A percentile compares a stretch with the other conserved stretches of the same genome.
phyloP scores from a whole-genome alignment of 2,113 vertebrate species.

The Gnathochromis pfefferi region DNA sequence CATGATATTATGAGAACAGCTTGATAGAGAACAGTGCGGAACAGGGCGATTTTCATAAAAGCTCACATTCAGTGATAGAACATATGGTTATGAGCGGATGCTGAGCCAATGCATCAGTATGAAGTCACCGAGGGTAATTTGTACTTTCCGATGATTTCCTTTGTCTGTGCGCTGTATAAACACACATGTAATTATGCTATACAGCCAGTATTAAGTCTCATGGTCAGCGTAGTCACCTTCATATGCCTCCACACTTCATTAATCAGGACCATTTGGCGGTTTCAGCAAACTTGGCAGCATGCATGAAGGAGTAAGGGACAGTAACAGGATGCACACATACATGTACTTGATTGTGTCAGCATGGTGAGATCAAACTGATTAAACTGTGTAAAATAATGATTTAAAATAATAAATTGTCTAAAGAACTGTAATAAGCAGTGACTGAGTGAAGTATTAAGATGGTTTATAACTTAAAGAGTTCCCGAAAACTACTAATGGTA shows the following conservation, averaged over 20 bases:
- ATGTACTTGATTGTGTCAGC: background rate
- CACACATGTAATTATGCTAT: constrained; percentile 22
- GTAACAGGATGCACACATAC: background rate
- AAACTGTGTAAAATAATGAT: background rate
- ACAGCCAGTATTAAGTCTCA: constrained; percentile 1
- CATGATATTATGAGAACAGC: background rate
- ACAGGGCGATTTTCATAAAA: background rate
- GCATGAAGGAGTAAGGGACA: background rate
- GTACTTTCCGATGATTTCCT: constrained; percentile 36
- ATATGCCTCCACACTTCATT: background rate
- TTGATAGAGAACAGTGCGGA: background rate
- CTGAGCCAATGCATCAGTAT: constrained; percentile 1
- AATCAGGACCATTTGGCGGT: background rate
- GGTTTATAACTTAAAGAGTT: background rate
- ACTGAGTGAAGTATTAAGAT: background rate
- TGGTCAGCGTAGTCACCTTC: background rate
- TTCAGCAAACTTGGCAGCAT: background rate
- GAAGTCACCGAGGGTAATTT: constrained; percentile 43
- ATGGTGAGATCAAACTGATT: background rate
- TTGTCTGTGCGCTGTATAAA: constrained; percentile 18
- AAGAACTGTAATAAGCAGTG: background rate
- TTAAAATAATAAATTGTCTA: background rate
- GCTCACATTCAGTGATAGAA: background rate
- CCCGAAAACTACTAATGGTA: background rate
- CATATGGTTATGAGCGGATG: constrained; percentile 22